phyloP scores from a whole-genome alignment of 2,888 invertebrate genomes.

The Sympetrum striolatum region DNA sequence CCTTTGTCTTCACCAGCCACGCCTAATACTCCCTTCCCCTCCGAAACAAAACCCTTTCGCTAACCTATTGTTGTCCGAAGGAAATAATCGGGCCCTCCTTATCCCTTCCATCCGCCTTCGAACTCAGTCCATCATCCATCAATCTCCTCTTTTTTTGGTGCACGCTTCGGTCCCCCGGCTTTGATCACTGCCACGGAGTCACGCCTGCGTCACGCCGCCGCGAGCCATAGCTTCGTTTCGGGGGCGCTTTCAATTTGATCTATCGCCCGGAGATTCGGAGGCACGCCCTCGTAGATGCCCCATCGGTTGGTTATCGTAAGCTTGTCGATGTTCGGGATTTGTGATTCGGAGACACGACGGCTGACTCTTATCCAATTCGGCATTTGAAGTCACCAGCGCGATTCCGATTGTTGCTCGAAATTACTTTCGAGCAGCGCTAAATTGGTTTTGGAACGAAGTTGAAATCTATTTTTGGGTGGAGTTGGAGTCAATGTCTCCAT shows the following conservation, averaged over 20 bases:
- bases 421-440: too few species aligned
- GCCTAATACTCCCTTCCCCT: not conserved
- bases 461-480: too few species aligned
- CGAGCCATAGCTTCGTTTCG: not conserved
- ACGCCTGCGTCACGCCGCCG: not conserved
- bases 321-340: too few species aligned
- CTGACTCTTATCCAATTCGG: too few species aligned
- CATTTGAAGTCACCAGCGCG: too few species aligned
- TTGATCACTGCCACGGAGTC: not conserved
- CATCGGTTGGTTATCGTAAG: too few species aligned
- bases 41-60: not conserved
- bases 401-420: too few species aligned
- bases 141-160: not conserved
- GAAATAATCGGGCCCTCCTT: not conserved
- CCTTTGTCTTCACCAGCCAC: not conserved
- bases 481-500: too few species aligned
- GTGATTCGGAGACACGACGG: too few species aligned
- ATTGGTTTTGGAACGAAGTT: too few species aligned
- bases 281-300: not conserved
- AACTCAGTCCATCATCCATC: conserved; percentile 19
- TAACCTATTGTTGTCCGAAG: conserved; percentile 14
- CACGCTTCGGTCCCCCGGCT: not conserved
- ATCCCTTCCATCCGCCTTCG: not conserved
- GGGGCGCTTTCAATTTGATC: not conserved
- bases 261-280: not conserved